Evolutionary conservation across 1,140 invertebrate species (phyloP), one percentile per base, ranked within the genome.

Genomic region (Lanistes nyassanus): DNA sequence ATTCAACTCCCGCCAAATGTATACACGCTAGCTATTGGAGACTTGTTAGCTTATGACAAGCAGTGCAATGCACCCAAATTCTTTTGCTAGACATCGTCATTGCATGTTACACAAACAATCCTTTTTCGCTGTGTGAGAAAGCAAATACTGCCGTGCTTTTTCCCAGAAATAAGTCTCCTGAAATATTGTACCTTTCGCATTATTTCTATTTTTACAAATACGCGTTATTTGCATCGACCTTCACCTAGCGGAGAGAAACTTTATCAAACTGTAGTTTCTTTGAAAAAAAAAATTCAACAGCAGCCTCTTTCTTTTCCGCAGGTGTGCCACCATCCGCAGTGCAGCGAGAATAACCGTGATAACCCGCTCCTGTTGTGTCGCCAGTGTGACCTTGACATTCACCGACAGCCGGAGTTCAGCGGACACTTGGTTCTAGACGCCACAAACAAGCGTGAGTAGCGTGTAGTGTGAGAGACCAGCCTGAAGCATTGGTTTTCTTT

Each of bases 281-380:
- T n/a, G n/a, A n/a, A n/a, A n/a, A n/a, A n/a, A n/a, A n/a, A n/a
- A n/a, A n/a, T n/a, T n/a, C n/a, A n/a, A n/a, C n/a, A n/a, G n/a
- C n/a, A 31, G 21, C 26, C 26, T 70, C 34, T 47, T 39, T 76
- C 39, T 72, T 23, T 75, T 34, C 66, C 76, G 26, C 76, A 84
- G 82, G 77, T 84, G 6, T 84, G 82, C 56, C 81, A 84, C 58
- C 83, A 84, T 68, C 83, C 83, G 7, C 76, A 80, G 39, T 84
- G 83, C 75, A 79, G 78, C 51, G 81, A 84, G 56, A 56, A 72
- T 34, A 84, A 84, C 74, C 56, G 67, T 26, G 76, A 81, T 19
- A 70, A 74, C 6, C 81, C 83, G 5, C 60, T 84, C 37, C 65
- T 82, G 55, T 60, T 84, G 70, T 84, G 83, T 65, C 74, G 76